A percentile compares a stretch with the other conserved stretches of the same genome.
phyloP scores from a whole-genome alignment of 2,113 vertebrate genomes.

The Megalops atlanticus region DNA sequence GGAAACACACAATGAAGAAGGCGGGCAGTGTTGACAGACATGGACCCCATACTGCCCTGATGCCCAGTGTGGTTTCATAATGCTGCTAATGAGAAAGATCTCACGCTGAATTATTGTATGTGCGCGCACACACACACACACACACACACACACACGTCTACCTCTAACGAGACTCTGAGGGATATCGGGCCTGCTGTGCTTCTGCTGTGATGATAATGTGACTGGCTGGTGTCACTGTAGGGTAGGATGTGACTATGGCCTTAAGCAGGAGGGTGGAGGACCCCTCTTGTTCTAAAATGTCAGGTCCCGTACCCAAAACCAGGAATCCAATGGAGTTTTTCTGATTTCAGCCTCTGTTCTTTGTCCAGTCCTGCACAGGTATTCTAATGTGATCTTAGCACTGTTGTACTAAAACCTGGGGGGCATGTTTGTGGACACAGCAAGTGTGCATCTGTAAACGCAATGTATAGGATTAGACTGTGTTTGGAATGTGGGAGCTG shows the following conservation, averaged over 20 bases:
- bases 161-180: constrained; percentile 11
- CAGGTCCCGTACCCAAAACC: neutral
- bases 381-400: neutral
- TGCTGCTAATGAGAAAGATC: neutral
- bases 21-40: neutral
- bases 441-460: neutral
- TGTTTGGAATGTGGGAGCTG: neutral
- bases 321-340: neutral
- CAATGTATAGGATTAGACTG: neutral
- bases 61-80: neutral
- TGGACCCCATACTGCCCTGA: neutral
- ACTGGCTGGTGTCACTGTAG: neutral
- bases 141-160: neutral
- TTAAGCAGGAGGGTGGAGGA: neutral
- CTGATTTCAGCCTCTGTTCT: neutral
- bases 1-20: neutral
- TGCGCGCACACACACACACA: neutral
- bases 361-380: neutral
- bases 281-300: neutral
- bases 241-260: constrained; percentile 13
- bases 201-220: constrained; percentile 16
- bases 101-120: neutral
- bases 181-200: neutral
- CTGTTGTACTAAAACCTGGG: neutral
- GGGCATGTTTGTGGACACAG: neutral